Evolutionary conservation across 2,888 invertebrate species (phyloP).

Genomic region (Troilus luridus): DNA sequence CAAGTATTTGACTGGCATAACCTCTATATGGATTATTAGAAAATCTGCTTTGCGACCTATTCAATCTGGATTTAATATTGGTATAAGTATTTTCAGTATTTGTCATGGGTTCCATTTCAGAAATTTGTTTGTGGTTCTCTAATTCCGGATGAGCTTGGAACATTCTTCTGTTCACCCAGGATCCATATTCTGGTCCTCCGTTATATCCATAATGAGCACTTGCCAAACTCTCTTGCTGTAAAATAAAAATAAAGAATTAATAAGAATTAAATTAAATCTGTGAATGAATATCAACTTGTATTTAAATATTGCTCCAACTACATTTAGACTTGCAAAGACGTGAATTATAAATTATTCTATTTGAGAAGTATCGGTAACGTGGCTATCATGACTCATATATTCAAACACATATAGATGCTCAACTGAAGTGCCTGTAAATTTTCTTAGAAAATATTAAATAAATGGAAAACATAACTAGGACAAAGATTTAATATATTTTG

Average conservation of each 20-base stretch:
- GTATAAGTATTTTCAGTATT: not conserved
- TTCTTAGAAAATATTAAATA: no score
- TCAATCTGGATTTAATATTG: not conserved
- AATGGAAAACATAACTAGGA: no score
- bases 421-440: no score
- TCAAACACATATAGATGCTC: no score
- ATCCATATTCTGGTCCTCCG: slow-evolving; percentile 66
- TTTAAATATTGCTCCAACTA: not conserved
- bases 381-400: no score
- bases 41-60: not conserved
- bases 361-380: not conserved
- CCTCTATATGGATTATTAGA: slow-evolving; percentile 12
- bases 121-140: not conserved
- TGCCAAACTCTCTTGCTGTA: slow-evolving; percentile 64
- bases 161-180: slow-evolving; percentile 66
- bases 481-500: no score
- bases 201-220: slow-evolving; percentile 66
- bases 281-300: not conserved
- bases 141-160: not conserved
- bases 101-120: not conserved
- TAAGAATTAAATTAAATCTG: not conserved
- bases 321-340: not conserved
- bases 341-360: not conserved
- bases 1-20: not conserved
- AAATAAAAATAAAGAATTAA: slow-evolving; percentile 47